A percentile compares a stretch with the other conserved stretches of the same genome.
Evolutionary conservation across 2,797 vertebrate genomes (phyloP).

Genomic region (Lates japonicus): DNA sequence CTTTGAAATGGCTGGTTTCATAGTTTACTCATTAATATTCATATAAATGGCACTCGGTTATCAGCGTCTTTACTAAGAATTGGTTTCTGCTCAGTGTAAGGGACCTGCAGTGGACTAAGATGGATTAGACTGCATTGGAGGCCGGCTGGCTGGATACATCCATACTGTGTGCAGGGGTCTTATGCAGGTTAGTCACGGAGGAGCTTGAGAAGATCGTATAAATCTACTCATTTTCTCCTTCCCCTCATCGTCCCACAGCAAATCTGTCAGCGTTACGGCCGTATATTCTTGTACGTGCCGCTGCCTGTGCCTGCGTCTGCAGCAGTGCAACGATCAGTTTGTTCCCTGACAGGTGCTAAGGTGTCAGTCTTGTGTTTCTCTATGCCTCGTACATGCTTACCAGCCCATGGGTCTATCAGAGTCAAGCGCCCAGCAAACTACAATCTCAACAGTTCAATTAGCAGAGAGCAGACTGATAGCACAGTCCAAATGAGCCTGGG

Average conservation of each 20-base stretch:
- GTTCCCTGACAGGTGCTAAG: slow-evolving; percentile 17
- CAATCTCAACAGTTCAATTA: slow-evolving; percentile 65
- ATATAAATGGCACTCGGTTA: slow-evolving; percentile 21
- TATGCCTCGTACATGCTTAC: slow-evolving; percentile 10
- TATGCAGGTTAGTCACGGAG: slow-evolving; percentile 68
- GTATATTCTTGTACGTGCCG: slow-evolving; percentile 15
- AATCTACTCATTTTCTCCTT: slow-evolving; percentile 58
- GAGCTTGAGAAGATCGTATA: slow-evolving; percentile 49
- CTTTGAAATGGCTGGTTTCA: background rate
- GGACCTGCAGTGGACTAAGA: slow-evolving; percentile 48
- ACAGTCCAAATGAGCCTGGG: slow-evolving; percentile 53
- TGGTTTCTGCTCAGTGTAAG: slow-evolving; percentile 7
- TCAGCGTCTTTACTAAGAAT: slow-evolving; percentile 33
- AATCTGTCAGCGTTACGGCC: slow-evolving; percentile 63
- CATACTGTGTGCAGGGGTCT: slow-evolving; percentile 37
- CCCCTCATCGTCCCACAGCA: slow-evolving; percentile 48
- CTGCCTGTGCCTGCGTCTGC: slow-evolving; percentile 21
- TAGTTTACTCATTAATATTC: slow-evolving; percentile 34
- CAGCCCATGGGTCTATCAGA: slow-evolving; percentile 31
- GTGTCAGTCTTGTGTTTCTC: background rate
- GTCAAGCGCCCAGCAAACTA: slow-evolving; percentile 42
- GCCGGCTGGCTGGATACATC: slow-evolving; percentile 27
- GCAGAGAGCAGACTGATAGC: slow-evolving; percentile 36
- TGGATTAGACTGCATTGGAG: slow-evolving; percentile 55
- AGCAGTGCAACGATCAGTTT: background rate